Evolutionary conservation across 1,140 invertebrate genomes (phyloP), one percentile per base, ranked within the genome.

Genomic region (Hesperophylax magnus): DNA sequence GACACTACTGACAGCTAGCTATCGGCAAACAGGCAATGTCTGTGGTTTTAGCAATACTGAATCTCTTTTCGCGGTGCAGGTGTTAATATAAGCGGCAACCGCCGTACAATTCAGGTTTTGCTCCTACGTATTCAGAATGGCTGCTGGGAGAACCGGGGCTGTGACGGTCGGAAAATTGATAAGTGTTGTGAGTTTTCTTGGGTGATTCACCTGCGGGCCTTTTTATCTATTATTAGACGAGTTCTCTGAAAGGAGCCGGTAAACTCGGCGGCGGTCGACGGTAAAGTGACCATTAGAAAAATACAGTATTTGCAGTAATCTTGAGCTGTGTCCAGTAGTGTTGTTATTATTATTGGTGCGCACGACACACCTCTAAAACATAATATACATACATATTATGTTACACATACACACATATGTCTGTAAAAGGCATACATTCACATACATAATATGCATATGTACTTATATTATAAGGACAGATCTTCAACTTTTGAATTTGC

Each of bases 41-140:
- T 27, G 72, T 31, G 72, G 72, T 58, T 75, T 75, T 47, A 76
- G 54, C 72, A 76, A 76, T 58, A 76, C 72, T 76, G 72, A 76
- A 60, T n/a, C 54, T 27, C n/a, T 39, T 11, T 76, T 60, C 24
- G 54, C 54, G 54, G 14, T 11, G 56, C 72, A 20, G 72, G 72
- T 60, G 72, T 52, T 76, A 60, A 76, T 76, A 76, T 76, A 76
- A 76, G 72, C 53, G 20, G 54, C 18, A 5, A 18, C 53, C 56
- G 53, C 24, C 20, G 9, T 58, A 31, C 72, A 15, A 27, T 22
- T 31, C 56, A 47, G 54, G 72, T 76, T 58, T 53, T 22, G n/a
- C n/a, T 20, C 18, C 47, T 20, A 72, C 27, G 47, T 67, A 34
- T 65, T 22, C 24, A 65, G 17, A 34, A 22, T 24, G 27, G 24